Evolutionary conservation across 2,888 invertebrate species (phyloP), one percentile per base, ranked within the genome.

Genomic region (Caenorhabditis sp.): DNA sequence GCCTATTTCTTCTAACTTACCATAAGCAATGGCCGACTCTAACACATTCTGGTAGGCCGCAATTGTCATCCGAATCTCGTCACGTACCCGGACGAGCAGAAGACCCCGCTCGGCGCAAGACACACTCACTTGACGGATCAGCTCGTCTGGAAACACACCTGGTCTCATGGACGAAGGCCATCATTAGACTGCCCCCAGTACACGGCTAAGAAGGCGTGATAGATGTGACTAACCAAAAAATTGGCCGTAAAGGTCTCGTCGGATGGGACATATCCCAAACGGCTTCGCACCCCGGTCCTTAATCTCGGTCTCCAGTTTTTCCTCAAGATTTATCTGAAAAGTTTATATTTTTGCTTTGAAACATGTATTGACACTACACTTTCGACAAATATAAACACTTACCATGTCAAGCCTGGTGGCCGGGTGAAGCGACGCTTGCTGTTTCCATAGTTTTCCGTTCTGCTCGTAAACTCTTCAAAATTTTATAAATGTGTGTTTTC

Each of bases 91-190:
- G 59, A 97, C 91, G 53, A 99, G 90, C 6, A 99, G 91, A n/a
- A 98, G 91, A 2, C 98, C 98, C 84, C 97, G 92, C 91, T 99
- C 98, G 0, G 95, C 94, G 89, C 98, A 98, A 89, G 96, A 97
- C 50, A 99, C 94, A 5, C 98, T 96, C 24, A 97, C 95, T 92
- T 92, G 93, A n/a, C 95, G 92, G 85, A 95, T 95, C 41, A 95
- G 91, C 91, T 98, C 95, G 90, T 95, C 94, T 92, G 86, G 15
- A 87, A 71, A 32, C 15, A 35, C 45, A 45, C 24, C 45, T 22
- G 35, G 50, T 17, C 37, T 63, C 17, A 2, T 22, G 24, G 20
- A 7, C 32, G 17, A 52, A 62, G 43, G 20, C 32, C 43, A 45
- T 63, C 32, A 63, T 63, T 63, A 63, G n/a, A n/a, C n/a, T n/a